Evolutionary conservation across 2,888 invertebrate genomes (phyloP), one percentile per base, ranked within the genome.

Genomic region (Euphydryas editha): DNA sequence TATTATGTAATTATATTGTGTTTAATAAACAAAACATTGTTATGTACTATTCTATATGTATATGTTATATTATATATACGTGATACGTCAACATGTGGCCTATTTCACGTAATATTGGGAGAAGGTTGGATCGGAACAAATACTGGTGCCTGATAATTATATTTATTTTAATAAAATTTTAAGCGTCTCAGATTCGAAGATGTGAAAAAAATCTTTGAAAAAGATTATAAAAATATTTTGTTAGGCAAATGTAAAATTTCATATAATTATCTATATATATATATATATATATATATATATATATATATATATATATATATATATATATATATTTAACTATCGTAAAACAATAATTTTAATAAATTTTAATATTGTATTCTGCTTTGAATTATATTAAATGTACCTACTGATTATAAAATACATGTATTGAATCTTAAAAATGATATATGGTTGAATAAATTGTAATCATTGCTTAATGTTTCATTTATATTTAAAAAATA

Each of bases 51-150:
- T n/a, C n/a, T n/a, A n/a, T n/a, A n/a, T n/a, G n/a, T n/a, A n/a
- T n/a, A n/a, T n/a, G n/a, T n/a, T n/a, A n/a, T n/a, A 24, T 49
- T 49, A 49, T 5, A 24, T 15, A 21, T n/a, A n/a, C n/a, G n/a
- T n/a, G 0, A 57, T 18, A 5, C 7, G 37, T 36, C 47, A 39
- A 36, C 46, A 64, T 42, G 54, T 61, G 66, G 60, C 60, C 59
- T 55, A 42, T 65, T 59, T 59, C 24, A 18, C 30, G 24, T 11
- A 18, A 46, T 58, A 36, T 49, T 39, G 11, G 60, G 20, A 44
- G 44, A 66, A 56, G 69, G 69, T 69, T 69, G 69, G 67, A 69
- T 66, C 54, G 69, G 69, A 69, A 67, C 69, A 69, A 68, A 36
- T 24, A 57, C 62, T 21, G 69, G 69, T 67, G 69, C 67, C 67